Evolutionary conservation across 2,113 vertebrate genomes (phyloP).

Genomic region (Pollimyrus isidori): DNA sequence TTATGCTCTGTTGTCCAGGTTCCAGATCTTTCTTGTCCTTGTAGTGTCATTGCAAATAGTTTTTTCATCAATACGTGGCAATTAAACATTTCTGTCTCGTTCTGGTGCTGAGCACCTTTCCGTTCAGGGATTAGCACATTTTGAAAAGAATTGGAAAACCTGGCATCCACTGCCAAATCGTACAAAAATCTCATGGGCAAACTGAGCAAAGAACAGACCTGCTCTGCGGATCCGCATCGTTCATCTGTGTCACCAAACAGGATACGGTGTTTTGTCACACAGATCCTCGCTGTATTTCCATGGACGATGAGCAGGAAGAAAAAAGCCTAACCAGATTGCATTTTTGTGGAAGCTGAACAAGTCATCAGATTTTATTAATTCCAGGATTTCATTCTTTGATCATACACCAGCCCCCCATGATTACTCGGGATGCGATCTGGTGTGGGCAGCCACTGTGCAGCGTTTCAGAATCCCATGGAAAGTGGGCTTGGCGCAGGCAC

Average conservation of each 20-base stretch:
- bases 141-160: background rate
- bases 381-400: background rate
- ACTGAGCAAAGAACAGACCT: background rate
- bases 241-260: background rate
- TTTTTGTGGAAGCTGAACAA: background rate
- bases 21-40: background rate
- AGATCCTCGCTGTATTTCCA: background rate
- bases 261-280: background rate
- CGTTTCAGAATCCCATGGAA: constrained; percentile 31
- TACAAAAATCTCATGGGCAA: background rate
- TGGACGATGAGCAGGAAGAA: background rate
- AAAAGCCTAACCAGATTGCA: background rate
- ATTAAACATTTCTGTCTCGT: background rate
- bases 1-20: background rate
- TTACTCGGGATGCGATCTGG: background rate
- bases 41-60: background rate
- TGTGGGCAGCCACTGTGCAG: constrained; percentile 12
- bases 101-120: background rate
- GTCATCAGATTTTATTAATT: background rate
- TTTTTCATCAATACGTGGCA: background rate
- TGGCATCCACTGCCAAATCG: background rate
- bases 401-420: background rate
- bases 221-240: background rate
- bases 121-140: background rate
- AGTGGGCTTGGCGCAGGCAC: constrained; percentile 22